phyloP scores from a whole-genome alignment of 1,140 invertebrate genomes.

The Euglossa dilemma region DNA sequence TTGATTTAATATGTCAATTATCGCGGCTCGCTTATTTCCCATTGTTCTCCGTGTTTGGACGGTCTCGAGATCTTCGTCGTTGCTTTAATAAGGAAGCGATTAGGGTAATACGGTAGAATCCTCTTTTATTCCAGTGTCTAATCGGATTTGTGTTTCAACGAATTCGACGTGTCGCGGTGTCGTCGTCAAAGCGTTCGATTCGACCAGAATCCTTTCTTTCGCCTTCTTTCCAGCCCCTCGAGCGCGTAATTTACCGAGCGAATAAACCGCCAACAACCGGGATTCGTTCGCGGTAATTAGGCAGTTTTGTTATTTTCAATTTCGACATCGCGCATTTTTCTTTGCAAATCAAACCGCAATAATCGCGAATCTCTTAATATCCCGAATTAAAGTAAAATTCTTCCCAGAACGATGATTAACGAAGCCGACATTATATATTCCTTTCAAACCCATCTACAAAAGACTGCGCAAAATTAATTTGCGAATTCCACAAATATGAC shows the following conservation, averaged over 20 bases:
- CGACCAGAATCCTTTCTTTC: background rate
- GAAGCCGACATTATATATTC: too few species aligned
- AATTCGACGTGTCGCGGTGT: background rate
- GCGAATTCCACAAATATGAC: too few species aligned
- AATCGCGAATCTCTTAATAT: too few species aligned
- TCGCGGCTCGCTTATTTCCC: background rate
- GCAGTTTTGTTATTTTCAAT: background rate
- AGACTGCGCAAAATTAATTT: too few species aligned
- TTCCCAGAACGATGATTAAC: too few species aligned
- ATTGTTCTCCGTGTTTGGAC: background rate
- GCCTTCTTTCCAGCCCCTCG: background rate
- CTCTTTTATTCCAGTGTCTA: background rate
- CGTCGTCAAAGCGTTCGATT: background rate
- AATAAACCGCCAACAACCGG: background rate
- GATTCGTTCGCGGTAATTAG: background rate
- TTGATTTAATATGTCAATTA: too few species aligned
- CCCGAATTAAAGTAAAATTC: too few species aligned
- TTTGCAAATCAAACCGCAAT: too few species aligned
- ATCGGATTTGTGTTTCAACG: slow-evolving; percentile 13
- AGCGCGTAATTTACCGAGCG: slow-evolving; percentile 12
- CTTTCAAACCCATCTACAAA: too few species aligned
- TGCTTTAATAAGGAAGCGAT: slow-evolving; percentile 15
- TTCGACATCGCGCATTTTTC: too few species aligned
- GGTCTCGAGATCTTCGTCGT: too few species aligned
- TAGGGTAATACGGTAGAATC: background rate